Percentiles rank a stretch among this genome's conserved stretches.
Conservation (phyloP, 2,113 vertebrate genomes). For the Mormyrus lacerda region DNA sequence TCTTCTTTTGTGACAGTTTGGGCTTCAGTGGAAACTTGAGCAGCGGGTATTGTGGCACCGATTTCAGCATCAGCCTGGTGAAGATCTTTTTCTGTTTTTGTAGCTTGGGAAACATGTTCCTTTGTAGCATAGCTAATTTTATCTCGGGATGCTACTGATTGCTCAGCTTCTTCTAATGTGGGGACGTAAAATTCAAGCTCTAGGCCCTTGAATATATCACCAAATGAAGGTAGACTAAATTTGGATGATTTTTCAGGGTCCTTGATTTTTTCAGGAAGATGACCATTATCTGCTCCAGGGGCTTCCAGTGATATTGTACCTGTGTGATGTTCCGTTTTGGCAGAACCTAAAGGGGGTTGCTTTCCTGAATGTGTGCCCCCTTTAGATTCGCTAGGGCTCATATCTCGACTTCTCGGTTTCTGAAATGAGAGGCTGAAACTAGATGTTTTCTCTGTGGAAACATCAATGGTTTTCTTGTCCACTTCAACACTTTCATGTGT, state of each 20-base stretch:
- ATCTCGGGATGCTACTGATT: conserved; percentile 31
- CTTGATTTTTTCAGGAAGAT: conserved; percentile 35
- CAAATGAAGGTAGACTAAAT: conserved; percentile 40
- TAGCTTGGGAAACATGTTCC: conserved; percentile 1
- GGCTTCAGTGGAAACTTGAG: conserved; percentile 18
- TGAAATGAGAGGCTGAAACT: not conserved
- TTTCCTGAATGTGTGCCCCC: not conserved
- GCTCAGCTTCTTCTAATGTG: conserved; percentile 39
- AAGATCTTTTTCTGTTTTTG: not conserved
- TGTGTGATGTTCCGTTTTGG: not conserved
- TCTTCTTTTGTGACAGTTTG: conserved; percentile 24
- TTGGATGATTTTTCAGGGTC: conserved; percentile 43
- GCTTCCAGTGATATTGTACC: not conserved
- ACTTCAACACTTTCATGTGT: not conserved
- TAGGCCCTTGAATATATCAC: conserved; percentile 46
- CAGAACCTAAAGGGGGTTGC: not conserved
- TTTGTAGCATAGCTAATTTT: conserved; percentile 19
- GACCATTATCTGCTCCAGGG: not conserved
- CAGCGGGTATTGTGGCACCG: not conserved
- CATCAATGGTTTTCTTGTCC: not conserved
- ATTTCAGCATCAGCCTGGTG: not conserved
- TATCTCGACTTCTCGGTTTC: conserved; percentile 4
- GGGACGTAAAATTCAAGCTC: conserved; percentile 59
- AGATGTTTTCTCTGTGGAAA: not conserved
- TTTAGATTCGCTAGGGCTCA: not conserved